These are phyloP conservation scores for Drosophila willistoni DNA, from an alignment of 1,140 invertebrate genomes.

Conservation along the genomic window DNA sequence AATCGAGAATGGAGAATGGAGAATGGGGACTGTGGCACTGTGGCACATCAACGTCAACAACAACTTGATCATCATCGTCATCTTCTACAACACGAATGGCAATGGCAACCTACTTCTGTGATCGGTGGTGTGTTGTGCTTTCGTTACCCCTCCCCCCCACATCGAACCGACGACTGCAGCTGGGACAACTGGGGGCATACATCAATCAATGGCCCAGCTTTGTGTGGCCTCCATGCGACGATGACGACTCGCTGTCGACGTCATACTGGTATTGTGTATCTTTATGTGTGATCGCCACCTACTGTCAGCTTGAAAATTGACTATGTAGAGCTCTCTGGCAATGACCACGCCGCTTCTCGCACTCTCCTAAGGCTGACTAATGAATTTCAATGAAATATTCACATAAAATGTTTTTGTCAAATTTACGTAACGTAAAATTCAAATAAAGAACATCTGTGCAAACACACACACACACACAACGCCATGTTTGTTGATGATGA, in stretches of 20 bases:
- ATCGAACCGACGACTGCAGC: constrained; percentile 42
- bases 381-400: constrained; percentile 46
- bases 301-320: constrained; percentile 30
- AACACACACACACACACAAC: constrained; percentile 55
- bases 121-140: constrained; percentile 43
- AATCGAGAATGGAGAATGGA: constrained; percentile 1
- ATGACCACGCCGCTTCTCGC: constrained; percentile 21
- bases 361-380: constrained; percentile 39
- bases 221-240: constrained; percentile 16
- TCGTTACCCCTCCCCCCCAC: background rate
- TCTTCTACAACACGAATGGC: constrained; percentile 25
- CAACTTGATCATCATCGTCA: constrained; percentile 61
- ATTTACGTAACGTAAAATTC: constrained; percentile 69
- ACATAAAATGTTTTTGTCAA: constrained; percentile 60
- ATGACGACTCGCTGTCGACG: constrained; percentile 28
- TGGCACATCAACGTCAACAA: constrained; percentile 72
- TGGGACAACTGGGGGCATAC: constrained; percentile 33
- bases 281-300: constrained; percentile 47
- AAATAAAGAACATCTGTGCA: constrained; percentile 80
- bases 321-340: background rate
- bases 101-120: constrained; percentile 63
- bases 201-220: constrained; percentile 65
- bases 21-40: constrained; percentile 37
- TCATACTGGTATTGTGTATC: constrained; percentile 42
- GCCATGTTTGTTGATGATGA: constrained; percentile 24